Evolutionary conservation across 2,797 vertebrate genomes (phyloP).

Genomic region (Cynopterus sphinx): DNA sequence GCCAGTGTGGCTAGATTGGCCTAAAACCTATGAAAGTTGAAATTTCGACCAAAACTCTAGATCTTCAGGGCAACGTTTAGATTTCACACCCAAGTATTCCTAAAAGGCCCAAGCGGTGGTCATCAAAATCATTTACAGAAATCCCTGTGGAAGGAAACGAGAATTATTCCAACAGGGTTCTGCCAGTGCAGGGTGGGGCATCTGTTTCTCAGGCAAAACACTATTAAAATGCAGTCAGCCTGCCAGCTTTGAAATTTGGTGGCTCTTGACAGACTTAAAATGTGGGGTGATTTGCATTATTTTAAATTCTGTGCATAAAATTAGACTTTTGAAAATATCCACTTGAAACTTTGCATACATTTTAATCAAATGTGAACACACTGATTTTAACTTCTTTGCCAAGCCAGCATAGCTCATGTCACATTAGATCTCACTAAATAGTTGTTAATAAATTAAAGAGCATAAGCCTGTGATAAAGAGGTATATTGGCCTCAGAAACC

Average conservation of each 20-base stretch:
- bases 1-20: not conserved
- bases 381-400: slow-evolving; percentile 34
- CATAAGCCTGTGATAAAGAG: not conserved
- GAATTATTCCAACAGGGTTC: no score
- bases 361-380: slow-evolving; percentile 10
- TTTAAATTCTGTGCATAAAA: slow-evolving; percentile 62
- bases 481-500: not conserved
- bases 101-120: not conserved
- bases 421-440: not conserved
- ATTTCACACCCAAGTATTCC: not conserved
- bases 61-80: not conserved
- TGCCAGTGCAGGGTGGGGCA: not conserved
- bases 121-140: not conserved
- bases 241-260: not conserved
- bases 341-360: slow-evolving; percentile 30
- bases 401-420: not conserved
- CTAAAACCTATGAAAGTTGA: not conserved
- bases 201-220: not conserved
- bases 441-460: not conserved
- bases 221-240: not conserved
- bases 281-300: slow-evolving; percentile 28
- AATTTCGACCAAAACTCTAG: not conserved
- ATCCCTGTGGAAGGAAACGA: not conserved
- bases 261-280: slow-evolving; percentile 37
- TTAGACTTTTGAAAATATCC: slow-evolving; percentile 33